phyloP scores from a whole-genome alignment of 2,888 invertebrate genomes.

The Frankliniella intonsa region DNA sequence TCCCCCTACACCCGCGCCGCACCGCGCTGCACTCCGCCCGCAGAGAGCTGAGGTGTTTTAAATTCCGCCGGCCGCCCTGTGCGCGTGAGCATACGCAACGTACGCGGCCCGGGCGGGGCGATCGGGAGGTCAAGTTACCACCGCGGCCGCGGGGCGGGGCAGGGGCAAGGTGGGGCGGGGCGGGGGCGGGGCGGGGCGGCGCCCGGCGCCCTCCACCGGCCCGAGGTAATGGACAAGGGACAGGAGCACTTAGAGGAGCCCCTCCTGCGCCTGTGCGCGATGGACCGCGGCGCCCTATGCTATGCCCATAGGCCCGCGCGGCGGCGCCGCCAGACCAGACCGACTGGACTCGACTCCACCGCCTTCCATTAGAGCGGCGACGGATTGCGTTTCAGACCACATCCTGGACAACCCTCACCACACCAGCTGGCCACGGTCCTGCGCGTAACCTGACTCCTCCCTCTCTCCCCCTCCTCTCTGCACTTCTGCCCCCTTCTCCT shows the following conservation, averaged over 20 bases:
- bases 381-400: conserved; percentile 16
- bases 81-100: no score
- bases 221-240: background rate
- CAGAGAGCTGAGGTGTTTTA: no score
- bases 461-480: background rate
- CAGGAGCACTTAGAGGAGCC: background rate
- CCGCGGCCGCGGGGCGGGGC: background rate
- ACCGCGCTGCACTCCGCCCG: background rate
- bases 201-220: background rate
- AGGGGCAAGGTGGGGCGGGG: background rate
- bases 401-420: background rate
- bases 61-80: no score
- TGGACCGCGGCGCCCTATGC: no score
- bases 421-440: background rate
- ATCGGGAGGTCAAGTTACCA: background rate
- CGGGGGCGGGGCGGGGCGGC: background rate
- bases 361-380: conserved; percentile 5
- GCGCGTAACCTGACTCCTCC: background rate
- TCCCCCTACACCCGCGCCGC: background rate
- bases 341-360: background rate
- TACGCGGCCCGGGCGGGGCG: background rate
- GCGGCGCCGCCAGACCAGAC: background rate
- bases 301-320: no score
- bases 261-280: background rate
- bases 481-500: background rate